Evolutionary conservation across 2,888 invertebrate genomes (phyloP), one percentile per base, ranked within the genome.

Genomic region (Macaria notata): DNA sequence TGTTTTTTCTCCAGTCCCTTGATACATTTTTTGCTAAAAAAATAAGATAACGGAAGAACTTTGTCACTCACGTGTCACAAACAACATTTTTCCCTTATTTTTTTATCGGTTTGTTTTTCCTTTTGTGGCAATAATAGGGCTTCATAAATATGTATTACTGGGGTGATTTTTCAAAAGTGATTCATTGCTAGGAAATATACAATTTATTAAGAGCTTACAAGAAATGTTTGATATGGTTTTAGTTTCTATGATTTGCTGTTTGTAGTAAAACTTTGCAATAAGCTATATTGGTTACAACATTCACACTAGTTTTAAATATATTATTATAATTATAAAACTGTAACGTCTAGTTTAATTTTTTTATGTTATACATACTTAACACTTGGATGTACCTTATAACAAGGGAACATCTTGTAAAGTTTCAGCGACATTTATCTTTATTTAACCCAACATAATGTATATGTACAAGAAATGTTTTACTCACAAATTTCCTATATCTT

Each of bases 61-160:
- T 43, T 54, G 46, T 49, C 43, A 59, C 61, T 41, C 59, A 41
- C 55, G 55, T 62, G 59, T 63, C 65, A 64, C 57, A 65, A 70
- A 66, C 62, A 58, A 55, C 29, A 54, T 52, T 64, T 68, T 62
- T 57, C 63, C 41, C 53, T 44, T 46, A n/a, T 9, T 44, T 42
- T 41, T 69, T 70, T 71, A 66, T 73, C 65, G 64, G 59, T 64
- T 74, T 73, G 68, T 70, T 73, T 63, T 68, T 6, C 66, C 49
- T 68, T 41, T 52, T 9, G 64, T 59, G 56, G 52, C 53, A 39
- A 52, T 36, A 43, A 29, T 49, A 52, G 44, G 44, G 31, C 30
- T 8, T 29, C 48, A 55, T 58, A 59, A 62, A 57, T 59, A 50
- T 42, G 9, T 31, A 46, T 50, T 50, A 39, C 42, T 30, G 36